Percentiles rank a stretch among this genome's conserved stretches.
Evolutionary conservation across 2,113 vertebrate genomes (phyloP).

Genomic region (Motacilla alba): DNA sequence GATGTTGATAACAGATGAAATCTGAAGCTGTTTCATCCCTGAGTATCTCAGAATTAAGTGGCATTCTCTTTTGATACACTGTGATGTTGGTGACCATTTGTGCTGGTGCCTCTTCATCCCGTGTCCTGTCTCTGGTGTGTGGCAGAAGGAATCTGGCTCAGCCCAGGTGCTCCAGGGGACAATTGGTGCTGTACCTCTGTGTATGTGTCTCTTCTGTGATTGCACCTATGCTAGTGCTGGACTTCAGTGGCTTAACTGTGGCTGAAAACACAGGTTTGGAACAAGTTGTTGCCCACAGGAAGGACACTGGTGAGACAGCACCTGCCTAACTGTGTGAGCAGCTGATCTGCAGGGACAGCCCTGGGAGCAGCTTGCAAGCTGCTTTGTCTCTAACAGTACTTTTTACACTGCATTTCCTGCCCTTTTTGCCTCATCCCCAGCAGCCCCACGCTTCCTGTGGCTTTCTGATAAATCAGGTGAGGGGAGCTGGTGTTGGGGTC

Average conservation of each 20-base stretch:
- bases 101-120: too few species aligned
- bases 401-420: neutral
- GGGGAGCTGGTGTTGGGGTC: neutral
- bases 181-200: neutral
- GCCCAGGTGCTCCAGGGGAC: neutral
- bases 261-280: neutral
- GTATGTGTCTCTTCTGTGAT: neutral
- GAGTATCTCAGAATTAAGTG: neutral
- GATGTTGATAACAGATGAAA: neutral
- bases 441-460: neutral
- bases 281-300: neutral
- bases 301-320: neutral
- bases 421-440: neutral
- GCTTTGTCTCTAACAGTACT: neutral
- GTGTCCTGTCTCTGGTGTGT: rapidly evolving
- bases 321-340: neutral
- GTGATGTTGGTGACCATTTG: rapidly evolving
- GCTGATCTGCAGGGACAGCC: neutral
- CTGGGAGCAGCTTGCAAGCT: neutral
- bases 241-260: neutral
- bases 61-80: rapidly evolving
- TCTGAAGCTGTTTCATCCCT: neutral
- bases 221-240: rapidly evolving
- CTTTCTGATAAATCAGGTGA: neutral
- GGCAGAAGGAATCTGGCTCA: neutral